A percentile compares a stretch with the other conserved stretches of the same genome.
phyloP scores from a whole-genome alignment of 2,113 vertebrate species.

The Raja brachyura region DNA sequence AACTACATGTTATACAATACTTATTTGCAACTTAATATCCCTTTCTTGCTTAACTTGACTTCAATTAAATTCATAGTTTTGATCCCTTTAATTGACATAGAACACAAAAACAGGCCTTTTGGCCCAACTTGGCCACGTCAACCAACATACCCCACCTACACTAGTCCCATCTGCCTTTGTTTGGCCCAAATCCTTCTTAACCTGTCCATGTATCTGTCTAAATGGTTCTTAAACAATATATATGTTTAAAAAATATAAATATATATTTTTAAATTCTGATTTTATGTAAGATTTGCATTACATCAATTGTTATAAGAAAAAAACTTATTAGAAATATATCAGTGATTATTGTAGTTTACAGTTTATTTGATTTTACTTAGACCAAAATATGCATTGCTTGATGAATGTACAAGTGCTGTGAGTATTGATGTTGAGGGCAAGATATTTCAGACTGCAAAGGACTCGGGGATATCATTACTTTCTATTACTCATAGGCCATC shows the following conservation, averaged over 20 bases:
- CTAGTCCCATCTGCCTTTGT: too few species aligned
- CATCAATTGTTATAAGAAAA: not conserved
- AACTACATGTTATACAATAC: not conserved
- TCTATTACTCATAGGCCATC: slow-evolving; percentile 97
- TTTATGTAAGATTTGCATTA: not conserved
- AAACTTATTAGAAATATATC: not conserved
- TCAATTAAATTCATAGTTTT: not conserved
- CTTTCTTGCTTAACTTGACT: not conserved
- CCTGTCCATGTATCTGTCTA: too few species aligned
- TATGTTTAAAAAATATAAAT: too few species aligned
- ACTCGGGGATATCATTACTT: slow-evolving; percentile 84
- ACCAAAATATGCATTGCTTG: slow-evolving; percentile 88
- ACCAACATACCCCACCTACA: too few species aligned
- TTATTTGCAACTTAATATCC: not conserved
- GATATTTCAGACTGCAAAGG: slow-evolving; percentile 93
- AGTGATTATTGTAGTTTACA: not conserved
- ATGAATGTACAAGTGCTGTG: slow-evolving; percentile 95
- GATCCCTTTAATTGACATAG: not conserved
- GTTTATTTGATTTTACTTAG: slow-evolving; percentile 52
- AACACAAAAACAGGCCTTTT: too few species aligned
- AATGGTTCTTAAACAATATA: too few species aligned
- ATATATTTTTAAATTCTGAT: too few species aligned
- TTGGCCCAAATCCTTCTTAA: too few species aligned
- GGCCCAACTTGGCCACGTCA: too few species aligned
- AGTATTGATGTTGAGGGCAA: slow-evolving; percentile 98